Evolutionary conservation across 2,888 invertebrate genomes (phyloP).

Genomic region (Chromoteleia sp.): DNA sequence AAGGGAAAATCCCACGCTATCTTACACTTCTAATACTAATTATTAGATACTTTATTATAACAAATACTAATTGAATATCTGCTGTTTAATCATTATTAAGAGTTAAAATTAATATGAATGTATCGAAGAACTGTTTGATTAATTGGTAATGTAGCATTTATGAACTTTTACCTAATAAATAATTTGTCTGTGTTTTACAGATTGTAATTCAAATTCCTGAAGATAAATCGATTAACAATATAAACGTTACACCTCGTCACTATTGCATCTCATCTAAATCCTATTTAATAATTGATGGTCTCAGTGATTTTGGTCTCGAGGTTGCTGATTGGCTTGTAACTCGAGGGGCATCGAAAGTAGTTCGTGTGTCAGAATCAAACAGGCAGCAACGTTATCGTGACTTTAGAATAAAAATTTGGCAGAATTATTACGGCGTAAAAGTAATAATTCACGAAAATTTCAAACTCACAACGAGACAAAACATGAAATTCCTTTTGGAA

Average conservation of each 20-base stretch:
- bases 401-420: constrained; percentile 53
- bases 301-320: constrained; percentile 86
- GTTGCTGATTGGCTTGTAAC: constrained; percentile 67
- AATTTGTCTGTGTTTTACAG: constrained; percentile 46
- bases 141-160: background rate
- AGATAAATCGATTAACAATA: constrained; percentile 8
- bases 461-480: constrained; percentile 51
- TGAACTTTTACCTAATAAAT: too few species aligned
- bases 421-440: constrained; percentile 55
- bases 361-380: constrained; percentile 51
- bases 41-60: too few species aligned
- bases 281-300: constrained; percentile 90
- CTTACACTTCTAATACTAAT: too few species aligned
- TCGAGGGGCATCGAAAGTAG: constrained; percentile 66
- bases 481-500: constrained; percentile 56
- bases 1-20: too few species aligned
- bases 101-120: too few species aligned
- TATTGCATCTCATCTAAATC: constrained; percentile 84
- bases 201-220: constrained; percentile 74
- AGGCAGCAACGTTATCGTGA: constrained; percentile 45
- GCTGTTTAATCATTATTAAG: too few species aligned
- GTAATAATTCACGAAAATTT: constrained; percentile 47
- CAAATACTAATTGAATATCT: too few species aligned
- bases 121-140: too few species aligned
- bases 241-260: constrained; percentile 82